Conservation (phyloP, 2,797 vertebrate species). For the Rhynchonycteris naso region DNA sequence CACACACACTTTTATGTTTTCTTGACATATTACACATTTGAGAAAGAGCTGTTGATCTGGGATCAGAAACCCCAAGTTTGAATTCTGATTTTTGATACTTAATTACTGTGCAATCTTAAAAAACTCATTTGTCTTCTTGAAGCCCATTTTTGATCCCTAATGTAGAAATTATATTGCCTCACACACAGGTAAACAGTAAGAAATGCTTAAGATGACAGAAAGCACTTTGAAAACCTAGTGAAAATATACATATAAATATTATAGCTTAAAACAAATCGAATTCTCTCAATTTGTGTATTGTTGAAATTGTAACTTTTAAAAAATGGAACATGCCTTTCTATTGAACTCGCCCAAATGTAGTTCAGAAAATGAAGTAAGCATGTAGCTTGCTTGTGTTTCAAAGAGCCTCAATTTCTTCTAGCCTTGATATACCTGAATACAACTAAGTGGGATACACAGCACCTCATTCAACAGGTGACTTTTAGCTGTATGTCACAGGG, state of each 20-base stretch:
- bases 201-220: neutral
- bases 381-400: neutral
- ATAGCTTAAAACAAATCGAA: neutral
- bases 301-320: neutral
- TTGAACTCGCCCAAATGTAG: neutral
- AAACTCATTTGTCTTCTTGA: neutral
- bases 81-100: neutral
- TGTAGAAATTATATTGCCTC: neutral
- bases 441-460: slow-evolving; percentile 68
- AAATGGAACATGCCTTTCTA: neutral
- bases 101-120: neutral
- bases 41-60: neutral
- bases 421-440: slow-evolving; percentile 73
- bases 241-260: neutral
- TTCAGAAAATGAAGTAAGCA: neutral
- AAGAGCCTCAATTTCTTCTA: slow-evolving; percentile 43
- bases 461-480: slow-evolving; percentile 58
- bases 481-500: slow-evolving; percentile 79
- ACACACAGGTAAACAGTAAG: neutral
- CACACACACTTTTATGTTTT: too few relatives aligned
- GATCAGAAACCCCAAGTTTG: neutral
- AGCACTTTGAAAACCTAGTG: neutral
- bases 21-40: neutral
- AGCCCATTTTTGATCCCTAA: neutral
- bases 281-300: neutral